Base-by-base conservation (phyloP, 2,113 vertebrate species). In the Grantiella picta region DNA sequence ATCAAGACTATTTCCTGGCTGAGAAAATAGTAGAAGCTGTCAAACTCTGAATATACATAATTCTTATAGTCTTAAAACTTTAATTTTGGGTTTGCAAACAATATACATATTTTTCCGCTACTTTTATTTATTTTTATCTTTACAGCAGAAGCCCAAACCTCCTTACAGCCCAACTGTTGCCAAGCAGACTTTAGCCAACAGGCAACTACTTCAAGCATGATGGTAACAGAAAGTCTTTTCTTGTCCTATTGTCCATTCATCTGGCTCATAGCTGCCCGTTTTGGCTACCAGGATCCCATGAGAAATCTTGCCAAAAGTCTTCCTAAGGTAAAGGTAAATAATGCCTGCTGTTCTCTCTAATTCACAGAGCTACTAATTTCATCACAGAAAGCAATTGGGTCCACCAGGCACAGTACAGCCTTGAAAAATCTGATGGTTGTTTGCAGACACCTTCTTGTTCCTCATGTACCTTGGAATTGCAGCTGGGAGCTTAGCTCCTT, bases 11-110 rank as follows among this genome's bases (percentile, higher is more conserved):
- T 84, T 95, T 95, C 78, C 89, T 80, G 96, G 82, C 97, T 98
- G 96, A 84, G 89, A 98, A 93, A 97, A 98, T 28, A 91, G 81
- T 66, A 95, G 80, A 95, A 98, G 91, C 86, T 97, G 59, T 66
- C 47, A 95, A 89, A 94, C 10, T 82, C 70, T 50, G 76, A 53
- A 80, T 22, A 75, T 20, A 70, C 36, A 22, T 53, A 84, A 73
- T 52, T 68, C 21, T 69, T 75, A 56, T 7, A 57, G 50, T 77
- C 9, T 71, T 38, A 56, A 60, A 91, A 65, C 11, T 49, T 79
- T 72, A 33, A 89, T 0, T 18, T 52, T 59, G 24, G 15, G 11
- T 79, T 89, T 85, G 36, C 13, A 86, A 80, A 77, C 13, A 80
- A 65, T 36, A 77, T 36, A 40, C 5, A 12, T 64, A 7, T 70